Conservation (phyloP, 2,888 invertebrate species). For the Patella pellucida region DNA sequence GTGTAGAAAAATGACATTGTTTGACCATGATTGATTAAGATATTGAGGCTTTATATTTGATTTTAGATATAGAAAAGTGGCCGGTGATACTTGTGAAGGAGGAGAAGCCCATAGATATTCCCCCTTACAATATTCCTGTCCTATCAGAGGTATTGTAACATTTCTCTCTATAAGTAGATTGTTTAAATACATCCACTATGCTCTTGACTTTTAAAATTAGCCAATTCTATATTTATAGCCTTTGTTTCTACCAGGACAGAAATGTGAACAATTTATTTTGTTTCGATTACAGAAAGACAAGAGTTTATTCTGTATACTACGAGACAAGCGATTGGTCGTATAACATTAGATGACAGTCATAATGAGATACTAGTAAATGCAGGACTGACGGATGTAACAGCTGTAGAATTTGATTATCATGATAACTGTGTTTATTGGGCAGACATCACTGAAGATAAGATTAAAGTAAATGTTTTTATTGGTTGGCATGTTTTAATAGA, state of each 20-base stretch:
- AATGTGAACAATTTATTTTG: neutral
- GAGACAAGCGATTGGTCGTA: slow-evolving; percentile 81
- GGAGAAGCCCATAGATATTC: slow-evolving; percentile 80
- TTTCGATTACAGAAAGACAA: slow-evolving; percentile 71
- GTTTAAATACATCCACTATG: neutral
- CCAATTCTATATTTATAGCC: no score
- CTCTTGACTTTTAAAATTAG: neutral
- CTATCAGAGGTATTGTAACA: slow-evolving; percentile 54
- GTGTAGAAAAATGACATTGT: neutral
- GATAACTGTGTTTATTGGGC: slow-evolving; percentile 92
- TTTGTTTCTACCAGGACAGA: neutral
- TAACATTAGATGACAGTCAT: slow-evolving; percentile 72
- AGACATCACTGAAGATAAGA: slow-evolving; percentile 78
- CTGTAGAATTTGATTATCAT: slow-evolving; percentile 87
- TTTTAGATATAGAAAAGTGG: slow-evolving; percentile 81
- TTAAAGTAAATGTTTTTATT: slow-evolving; percentile 37
- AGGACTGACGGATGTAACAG: slow-evolving; percentile 83
- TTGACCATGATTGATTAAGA: neutral
- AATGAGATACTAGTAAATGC: slow-evolving; percentile 65
- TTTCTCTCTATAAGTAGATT: no score
- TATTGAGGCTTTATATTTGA: slow-evolving; percentile 3
- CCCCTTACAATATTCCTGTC: slow-evolving; percentile 77
- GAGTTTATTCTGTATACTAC: slow-evolving; percentile 87
- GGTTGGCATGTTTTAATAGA: no score
- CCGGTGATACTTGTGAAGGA: slow-evolving; percentile 84